A percentile compares a stretch with the other conserved stretches of the same genome.
Conservation (phyloP, 2,888 invertebrate species). For the Hedya salicella region DNA sequence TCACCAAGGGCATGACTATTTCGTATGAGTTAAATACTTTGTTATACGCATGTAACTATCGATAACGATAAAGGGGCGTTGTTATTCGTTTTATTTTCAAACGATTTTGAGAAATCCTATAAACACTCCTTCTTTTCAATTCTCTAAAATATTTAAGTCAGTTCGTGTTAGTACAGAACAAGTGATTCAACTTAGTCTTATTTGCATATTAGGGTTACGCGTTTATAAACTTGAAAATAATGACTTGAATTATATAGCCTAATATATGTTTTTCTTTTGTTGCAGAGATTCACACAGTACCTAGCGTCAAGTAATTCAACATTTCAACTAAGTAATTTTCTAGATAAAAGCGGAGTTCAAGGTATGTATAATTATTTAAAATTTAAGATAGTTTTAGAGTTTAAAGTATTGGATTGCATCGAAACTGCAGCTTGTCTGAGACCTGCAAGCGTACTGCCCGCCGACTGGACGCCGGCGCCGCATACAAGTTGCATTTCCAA, state of each 20-base stretch:
- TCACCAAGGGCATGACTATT: not conserved
- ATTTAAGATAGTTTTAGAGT: not conserved
- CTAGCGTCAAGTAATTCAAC: constrained; percentile 99
- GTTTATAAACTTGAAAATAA: not conserved
- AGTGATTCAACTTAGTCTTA: no score
- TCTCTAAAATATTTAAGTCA: no score
- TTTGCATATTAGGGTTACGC: not conserved
- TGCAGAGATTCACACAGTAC: constrained; percentile 99
- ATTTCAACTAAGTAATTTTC: constrained; percentile 98
- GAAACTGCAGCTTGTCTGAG: no score
- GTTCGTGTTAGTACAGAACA: no score
- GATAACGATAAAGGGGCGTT: not conserved
- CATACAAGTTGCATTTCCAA: no score
- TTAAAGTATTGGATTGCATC: no score
- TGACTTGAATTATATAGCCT: not conserved
- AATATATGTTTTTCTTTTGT: constrained; percentile 63
- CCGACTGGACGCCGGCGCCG: no score
- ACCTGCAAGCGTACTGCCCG: no score
- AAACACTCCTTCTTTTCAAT: no score
- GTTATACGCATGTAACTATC: not conserved
- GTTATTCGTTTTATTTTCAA: not conserved
- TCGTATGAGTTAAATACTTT: not conserved
- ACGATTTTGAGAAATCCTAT: no score
- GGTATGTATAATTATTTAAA: constrained; percentile 86
- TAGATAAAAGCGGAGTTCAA: constrained; percentile 99